These are phyloP conservation scores for Phalacrocorax pelagicus DNA, from an alignment of 2,113 vertebrate species.

Conservation along the genomic window DNA sequence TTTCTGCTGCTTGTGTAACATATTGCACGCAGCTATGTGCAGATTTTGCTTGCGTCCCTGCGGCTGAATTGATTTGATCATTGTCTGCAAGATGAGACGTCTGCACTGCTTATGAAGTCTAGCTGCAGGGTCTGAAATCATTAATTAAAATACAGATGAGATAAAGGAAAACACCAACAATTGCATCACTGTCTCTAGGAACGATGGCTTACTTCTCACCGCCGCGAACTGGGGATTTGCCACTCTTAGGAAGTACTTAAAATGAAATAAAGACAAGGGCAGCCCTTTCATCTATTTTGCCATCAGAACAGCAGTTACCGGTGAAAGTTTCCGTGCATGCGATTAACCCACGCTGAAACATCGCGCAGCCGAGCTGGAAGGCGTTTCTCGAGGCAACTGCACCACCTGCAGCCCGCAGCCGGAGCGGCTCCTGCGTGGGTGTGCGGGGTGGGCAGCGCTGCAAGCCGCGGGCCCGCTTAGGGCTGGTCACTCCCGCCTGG, in stretches of 20 bases:
- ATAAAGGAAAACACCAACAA: neutral
- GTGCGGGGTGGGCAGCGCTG: neutral
- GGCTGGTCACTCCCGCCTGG: fast-evolving
- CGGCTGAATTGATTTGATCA: neutral
- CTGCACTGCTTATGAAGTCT: neutral
- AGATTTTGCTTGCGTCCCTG: neutral
- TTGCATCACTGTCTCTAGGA: neutral
- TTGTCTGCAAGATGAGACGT: neutral
- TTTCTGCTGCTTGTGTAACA: neutral
- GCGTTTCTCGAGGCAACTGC: neutral
- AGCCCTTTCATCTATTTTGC: neutral
- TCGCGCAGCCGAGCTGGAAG: fast-evolving
- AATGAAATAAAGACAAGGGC: neutral
- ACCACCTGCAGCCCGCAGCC: neutral
- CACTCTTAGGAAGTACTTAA: neutral
- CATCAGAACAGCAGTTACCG: fast-evolving
- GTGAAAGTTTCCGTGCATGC: fast-evolving
- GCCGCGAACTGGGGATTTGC: fast-evolving
- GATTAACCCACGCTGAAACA: fast-evolving
- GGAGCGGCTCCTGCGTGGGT: neutral
- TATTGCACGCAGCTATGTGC: neutral
- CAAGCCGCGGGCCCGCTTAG: fast-evolving
- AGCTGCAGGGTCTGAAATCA: neutral
- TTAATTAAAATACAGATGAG: neutral
- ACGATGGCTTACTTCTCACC: fast-evolving